These are phyloP conservation scores for Corythucha ciliata DNA, from an alignment of 2,888 invertebrate genomes.

Conservation along the genomic window DNA sequence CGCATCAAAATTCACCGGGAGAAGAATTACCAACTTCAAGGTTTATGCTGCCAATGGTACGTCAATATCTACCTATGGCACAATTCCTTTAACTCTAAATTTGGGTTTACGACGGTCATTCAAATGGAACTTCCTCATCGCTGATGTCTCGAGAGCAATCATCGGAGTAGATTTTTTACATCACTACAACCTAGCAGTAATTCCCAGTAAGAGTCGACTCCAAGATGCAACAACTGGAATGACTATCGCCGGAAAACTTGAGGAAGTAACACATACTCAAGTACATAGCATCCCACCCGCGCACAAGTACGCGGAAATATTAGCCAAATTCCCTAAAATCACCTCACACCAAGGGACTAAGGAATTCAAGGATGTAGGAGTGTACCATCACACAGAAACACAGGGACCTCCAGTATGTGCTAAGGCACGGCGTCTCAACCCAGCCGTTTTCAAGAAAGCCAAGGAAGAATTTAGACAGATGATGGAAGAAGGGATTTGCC, in stretches of 20 bases:
- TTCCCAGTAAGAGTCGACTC: too few species aligned
- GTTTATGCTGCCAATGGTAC: slow-evolving; percentile 9
- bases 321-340: too few species aligned
- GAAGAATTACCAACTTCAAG: not conserved
- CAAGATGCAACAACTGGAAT: too few species aligned
- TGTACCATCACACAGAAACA: slow-evolving; percentile 9
- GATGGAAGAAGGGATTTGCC: too few species aligned
- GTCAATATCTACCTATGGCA: not conserved
- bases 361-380: not conserved
- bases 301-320: not conserved
- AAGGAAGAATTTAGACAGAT: too few species aligned
- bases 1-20: not conserved
- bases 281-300: too few species aligned
- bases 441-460: too few species aligned
- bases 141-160: not conserved
- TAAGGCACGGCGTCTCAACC: too few species aligned
- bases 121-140: slow-evolving; percentile 4
- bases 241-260: not conserved
- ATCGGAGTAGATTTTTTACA: slow-evolving; percentile 10
- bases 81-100: not conserved
- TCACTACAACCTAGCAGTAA: not conserved
- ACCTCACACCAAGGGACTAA: too few species aligned
- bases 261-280: not conserved
- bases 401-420: not conserved
- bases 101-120: not conserved